Evolutionary conservation across 1,140 invertebrate species (phyloP).

Genomic region (Neodiprion fabricii): DNA sequence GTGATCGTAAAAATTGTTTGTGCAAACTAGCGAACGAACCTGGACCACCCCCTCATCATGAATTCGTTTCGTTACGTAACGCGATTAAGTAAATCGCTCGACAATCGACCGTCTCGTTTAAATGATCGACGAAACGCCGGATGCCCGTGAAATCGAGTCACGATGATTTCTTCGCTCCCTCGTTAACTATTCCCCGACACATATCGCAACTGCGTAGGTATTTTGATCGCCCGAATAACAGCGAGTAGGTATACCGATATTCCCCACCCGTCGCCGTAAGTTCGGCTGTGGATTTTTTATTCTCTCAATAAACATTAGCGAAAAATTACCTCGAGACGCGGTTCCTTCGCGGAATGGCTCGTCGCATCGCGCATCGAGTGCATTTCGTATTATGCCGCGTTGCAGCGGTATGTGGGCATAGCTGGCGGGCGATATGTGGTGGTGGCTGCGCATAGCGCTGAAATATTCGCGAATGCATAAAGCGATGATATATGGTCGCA

Average conservation of each 20-base stretch:
- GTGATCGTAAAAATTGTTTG: background rate
- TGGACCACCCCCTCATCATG: background rate
- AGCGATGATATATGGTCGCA: conserved; percentile 49
- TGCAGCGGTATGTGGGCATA: background rate
- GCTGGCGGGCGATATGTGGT: background rate
- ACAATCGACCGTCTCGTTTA: too few species aligned
- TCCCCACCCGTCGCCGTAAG: background rate
- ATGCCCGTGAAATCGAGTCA: too few species aligned
- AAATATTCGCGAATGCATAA: conserved; percentile 50
- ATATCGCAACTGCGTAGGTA: too few species aligned
- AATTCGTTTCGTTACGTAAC: background rate
- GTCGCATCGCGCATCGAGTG: too few species aligned
- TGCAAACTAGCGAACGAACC: background rate
- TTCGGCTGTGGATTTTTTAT: background rate
- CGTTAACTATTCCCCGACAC: too few species aligned
- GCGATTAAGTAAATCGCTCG: background rate
- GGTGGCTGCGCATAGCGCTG: conserved; percentile 17
- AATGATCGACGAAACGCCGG: too few species aligned
- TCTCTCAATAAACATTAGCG: background rate
- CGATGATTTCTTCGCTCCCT: too few species aligned
- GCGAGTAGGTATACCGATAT: too few species aligned
- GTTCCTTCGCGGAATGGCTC: too few species aligned
- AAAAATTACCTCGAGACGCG: too few species aligned
- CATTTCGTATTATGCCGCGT: too few species aligned
- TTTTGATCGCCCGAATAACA: too few species aligned